Base-by-base conservation (phyloP, 1,140 invertebrate species). In the Aphelenchoides avenae region DNA sequence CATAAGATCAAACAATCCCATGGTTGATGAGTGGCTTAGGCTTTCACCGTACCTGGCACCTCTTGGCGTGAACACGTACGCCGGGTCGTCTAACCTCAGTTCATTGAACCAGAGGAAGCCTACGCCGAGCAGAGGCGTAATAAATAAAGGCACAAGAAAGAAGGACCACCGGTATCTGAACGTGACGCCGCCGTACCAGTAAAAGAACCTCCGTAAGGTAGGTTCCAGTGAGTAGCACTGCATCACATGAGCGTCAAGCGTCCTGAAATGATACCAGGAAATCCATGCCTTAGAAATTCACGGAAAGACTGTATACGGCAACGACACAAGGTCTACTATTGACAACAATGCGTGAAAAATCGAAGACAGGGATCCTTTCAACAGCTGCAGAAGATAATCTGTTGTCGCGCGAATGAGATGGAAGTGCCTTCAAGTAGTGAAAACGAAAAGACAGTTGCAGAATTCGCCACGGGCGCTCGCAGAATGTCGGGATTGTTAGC, bases 61-160 rank as follows among this genome's bases (percentile, higher is more conserved):
- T 43, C 50, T 63, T 0, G 71, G 71, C 5, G 71, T 74, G 34
- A 74, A 74, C 5, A 77, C 71, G 47, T 75, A 74, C 6, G 71
- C 73, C 5, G 73, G 73, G 59, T 75, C 73, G 52, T 75, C 68
- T n/a, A 77, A 59, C 30, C 61, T 31, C 15, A 77, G 46, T 11
- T 77, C 72, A 24, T 51, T 44, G 48, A 77, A 46, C 50, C 72
- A 63, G 11, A 77, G 29, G 47, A 75, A 73, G 5, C 73, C 73
- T 39, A 68, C 41, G 9, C 55, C 57, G 11, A 75, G 55, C 11
- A 63, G 33, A 5, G 61, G 44, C 4, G 69, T 72, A 24, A 75
- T 9, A 11, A 75, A 53, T 5, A 75, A n/a, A 5, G 73, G 74
- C 3, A 68, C 37, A 49, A 77, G 56, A 41, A 75, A 57, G 24